These are phyloP conservation scores for Porites australiensis DNA, from an alignment of 64 coral and sea anemone genomes.

Conservation along the genomic window DNA sequence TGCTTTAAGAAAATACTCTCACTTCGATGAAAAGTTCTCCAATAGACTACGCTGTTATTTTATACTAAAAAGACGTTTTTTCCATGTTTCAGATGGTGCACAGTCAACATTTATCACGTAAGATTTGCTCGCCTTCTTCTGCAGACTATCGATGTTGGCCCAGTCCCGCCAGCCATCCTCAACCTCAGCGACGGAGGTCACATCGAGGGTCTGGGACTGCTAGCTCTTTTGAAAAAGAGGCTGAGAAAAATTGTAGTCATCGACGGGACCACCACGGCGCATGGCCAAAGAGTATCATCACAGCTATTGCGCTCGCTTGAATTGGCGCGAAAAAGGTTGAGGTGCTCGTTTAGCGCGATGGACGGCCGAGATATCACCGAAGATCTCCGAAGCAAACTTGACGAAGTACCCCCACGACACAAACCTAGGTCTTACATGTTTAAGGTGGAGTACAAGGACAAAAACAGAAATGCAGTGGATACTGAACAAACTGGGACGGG, in stretches of 20 bases:
- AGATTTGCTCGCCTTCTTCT: constrained; percentile 75
- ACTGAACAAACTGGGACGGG: constrained; percentile 50
- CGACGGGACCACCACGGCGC: constrained; percentile 51
- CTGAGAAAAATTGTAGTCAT: constrained; percentile 79
- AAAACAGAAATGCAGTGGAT: not conserved
- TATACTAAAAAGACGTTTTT: not conserved
- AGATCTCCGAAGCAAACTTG: constrained; percentile 43
- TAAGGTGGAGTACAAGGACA: constrained; percentile 66
- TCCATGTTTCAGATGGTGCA: constrained; percentile 65
- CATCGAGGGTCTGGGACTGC: constrained; percentile 76
- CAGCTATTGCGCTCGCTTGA: constrained; percentile 65
- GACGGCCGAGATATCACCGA: constrained; percentile 79
- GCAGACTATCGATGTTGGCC: constrained; percentile 71
- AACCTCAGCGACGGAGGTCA: constrained; percentile 85
- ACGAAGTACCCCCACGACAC: not conserved
- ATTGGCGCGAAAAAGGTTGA: constrained; percentile 72
- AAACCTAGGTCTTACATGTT: constrained; percentile 57
- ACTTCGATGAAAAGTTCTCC: too few species aligned
- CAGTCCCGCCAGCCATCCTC: constrained; percentile 76
- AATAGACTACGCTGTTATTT: not conserved
- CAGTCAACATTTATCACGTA: constrained; percentile 79
- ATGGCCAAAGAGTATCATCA: not conserved
- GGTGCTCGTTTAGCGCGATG: constrained; percentile 80
- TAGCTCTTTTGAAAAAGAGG: constrained; percentile 76
- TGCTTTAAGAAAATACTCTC: too few species aligned